Evolutionary conservation across 2,888 invertebrate species (phyloP), one percentile per base, ranked within the genome.

Genomic region (Litoditis marina): DNA sequence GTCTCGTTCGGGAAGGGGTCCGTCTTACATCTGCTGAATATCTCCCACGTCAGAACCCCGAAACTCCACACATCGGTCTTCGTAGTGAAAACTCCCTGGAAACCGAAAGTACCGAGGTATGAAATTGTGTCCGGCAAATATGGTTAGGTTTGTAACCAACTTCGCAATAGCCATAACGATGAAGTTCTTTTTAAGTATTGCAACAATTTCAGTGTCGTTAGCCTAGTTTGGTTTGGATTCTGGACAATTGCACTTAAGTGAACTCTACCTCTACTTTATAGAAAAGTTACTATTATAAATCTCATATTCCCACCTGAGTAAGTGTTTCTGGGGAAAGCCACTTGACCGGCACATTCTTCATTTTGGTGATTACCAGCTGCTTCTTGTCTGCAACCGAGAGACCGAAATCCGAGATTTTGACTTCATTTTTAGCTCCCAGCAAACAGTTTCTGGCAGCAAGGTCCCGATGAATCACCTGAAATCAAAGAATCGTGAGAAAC

Each of bases 281-380:
- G n/a, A n/a, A n/a, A n/a, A n/a, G n/a, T n/a, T n/a, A n/a, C n/a
- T n/a, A n/a, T n/a, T n/a, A n/a, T n/a, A n/a, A n/a, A n/a, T n/a
- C n/a, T n/a, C n/a, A n/a, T n/a, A n/a, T n/a, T n/a, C n/a, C n/a
- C 46, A 60, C 66, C 22, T 49, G 49, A 4, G 56, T 47, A 5
- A 77, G 55, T 0, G 74, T 73, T 56, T 77, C 77, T 27, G 77
- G 76, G 7, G 74, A 57, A 13, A 76, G 63, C 76, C 76, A 77
- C 16, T 69, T 69, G 30, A 74, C 60, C 31, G 76, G 76, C 47
- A 76, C 68, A 34, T 52, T 52, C 54, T 76, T 77, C 59, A 74
- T 65, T 25, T 60, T 51, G 11, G 64, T 63, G 25, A 75, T 28
- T 36, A 68, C 72, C 13, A 74, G 50, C 22, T 67, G 70, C 7